Percentiles rank a stretch among this genome's conserved stretches.
Conservation (phyloP, 1,140 invertebrate species). For the Pseudomyrmex gracilis region DNA sequence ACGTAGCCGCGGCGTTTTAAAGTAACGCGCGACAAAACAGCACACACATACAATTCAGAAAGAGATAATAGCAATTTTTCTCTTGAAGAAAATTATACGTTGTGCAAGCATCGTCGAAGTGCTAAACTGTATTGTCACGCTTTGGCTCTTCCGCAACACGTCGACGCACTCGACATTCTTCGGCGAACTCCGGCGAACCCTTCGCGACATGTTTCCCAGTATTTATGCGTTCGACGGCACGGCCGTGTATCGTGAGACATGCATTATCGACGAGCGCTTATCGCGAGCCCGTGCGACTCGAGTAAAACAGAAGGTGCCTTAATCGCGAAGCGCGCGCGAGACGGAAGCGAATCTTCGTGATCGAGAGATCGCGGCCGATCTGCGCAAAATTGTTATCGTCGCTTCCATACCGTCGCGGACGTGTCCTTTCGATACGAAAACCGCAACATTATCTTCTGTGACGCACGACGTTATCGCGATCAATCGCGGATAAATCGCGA, state of each 20-base stretch:
- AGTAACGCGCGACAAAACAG: too few species aligned
- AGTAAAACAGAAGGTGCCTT: conserved; percentile 43
- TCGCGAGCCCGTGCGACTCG: conserved; percentile 18
- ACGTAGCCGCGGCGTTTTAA: too few species aligned
- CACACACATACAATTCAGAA: too few species aligned
- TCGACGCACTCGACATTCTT: not conserved
- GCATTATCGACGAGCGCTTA: conserved; percentile 38
- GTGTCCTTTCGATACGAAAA: conserved; percentile 16
- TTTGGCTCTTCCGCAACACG: conserved; percentile 9
- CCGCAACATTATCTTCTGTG: not conserved
- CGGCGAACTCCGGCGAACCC: not conserved
- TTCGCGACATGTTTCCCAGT: not conserved
- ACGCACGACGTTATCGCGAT: not conserved
- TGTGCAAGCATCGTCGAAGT: too few species aligned
- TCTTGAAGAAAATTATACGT: too few species aligned
- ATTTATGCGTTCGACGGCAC: conserved; percentile 48
- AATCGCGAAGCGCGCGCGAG: conserved; percentile 9
- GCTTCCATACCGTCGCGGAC: conserved; percentile 30
- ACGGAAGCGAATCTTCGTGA: conserved; percentile 48
- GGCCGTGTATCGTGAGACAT: conserved; percentile 23
- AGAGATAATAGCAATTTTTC: too few species aligned
- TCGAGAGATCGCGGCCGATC: conserved; percentile 25
- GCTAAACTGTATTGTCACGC: too few species aligned
- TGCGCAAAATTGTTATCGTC: conserved; percentile 19
- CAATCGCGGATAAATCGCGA: not conserved